Evolutionary conservation across 2,797 vertebrate species (phyloP), one percentile per base, ranked within the genome.

Genomic region (Gambelia wislizenii): DNA sequence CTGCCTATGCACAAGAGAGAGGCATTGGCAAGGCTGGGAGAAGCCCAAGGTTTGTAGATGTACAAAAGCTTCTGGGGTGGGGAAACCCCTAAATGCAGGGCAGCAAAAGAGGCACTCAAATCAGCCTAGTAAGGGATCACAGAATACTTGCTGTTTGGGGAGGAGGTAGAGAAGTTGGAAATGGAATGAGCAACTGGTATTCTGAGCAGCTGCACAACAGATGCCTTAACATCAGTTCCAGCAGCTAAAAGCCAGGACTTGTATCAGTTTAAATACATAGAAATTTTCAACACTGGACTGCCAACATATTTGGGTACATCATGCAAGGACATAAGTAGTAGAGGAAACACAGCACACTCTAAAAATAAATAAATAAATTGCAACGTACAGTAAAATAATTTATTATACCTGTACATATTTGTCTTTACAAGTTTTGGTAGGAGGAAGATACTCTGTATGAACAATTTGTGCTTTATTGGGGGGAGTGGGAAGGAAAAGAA

Each of bases 361-460:
- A 85, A 84, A 90, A 95, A 79, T 91, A 90, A 33, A 59, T 59
- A 59, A 59, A 49, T 49, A 49, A 59, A 59, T 44, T 86, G 33
- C 87, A 90, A 80, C 4, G 22, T 75, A 89, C 94, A 93, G 90
- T 91, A 97, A 97, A 97, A 96, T 97, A 97, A 97, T 96, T 96
- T 96, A 97, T 94, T 91, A n/a, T 82, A 56, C 75, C 77, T 91
- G 84, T 77, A 91, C 92, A 94, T 39, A 87, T 95, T 14, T 90
- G 83, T 92, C 86, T 70, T 52, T 72, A 76, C 79, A 89, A 87
- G 75, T 87, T 91, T 76, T 87, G 91, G 77, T 81, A 90, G 18
- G 12, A 86, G 89, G 36, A 88, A 61, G 25, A 89, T 7, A 30
- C 83, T 85, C 83, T 94, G 85, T 88, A 84, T 92, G 74, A 94